These are phyloP conservation scores for Ormyrus pomaceus DNA, from an alignment of 2,888 invertebrate genomes.

Conservation along the genomic window DNA sequence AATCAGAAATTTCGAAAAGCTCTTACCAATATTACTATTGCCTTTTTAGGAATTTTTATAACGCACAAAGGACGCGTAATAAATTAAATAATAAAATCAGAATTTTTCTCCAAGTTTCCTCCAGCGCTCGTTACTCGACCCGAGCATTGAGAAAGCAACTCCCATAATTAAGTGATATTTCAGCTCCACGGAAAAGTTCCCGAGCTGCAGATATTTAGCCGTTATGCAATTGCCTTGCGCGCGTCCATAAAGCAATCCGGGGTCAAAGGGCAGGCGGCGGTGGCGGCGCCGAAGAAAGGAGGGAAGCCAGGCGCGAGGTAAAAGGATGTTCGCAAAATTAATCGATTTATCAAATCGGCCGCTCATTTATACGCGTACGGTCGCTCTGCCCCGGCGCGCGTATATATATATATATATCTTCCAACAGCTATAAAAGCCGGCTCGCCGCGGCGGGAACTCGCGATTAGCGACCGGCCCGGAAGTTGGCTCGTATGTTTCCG, in stretches of 20 bases:
- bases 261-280: not conserved
- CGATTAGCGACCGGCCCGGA: slow-evolving; percentile 49
- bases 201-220: slow-evolving; percentile 19
- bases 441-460: slow-evolving; percentile 33
- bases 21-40: too few species aligned
- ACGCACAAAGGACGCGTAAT: too few species aligned
- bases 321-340: slow-evolving; percentile 56
- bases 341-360: slow-evolving; percentile 58
- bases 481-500: slow-evolving; percentile 54
- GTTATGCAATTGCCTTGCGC: slow-evolving; percentile 5
- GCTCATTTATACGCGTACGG: slow-evolving; percentile 55
- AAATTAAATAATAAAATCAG: too few species aligned
- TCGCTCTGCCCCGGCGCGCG: slow-evolving; percentile 42
- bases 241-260: slow-evolving; percentile 6
- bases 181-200: slow-evolving; percentile 19
- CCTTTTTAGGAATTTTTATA: too few species aligned
- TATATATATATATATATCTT: slow-evolving; percentile 25
- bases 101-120: too few species aligned
- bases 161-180: slow-evolving; percentile 40
- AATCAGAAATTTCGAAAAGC: too few species aligned
- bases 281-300: slow-evolving; percentile 1
- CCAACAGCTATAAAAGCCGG: slow-evolving; percentile 46
- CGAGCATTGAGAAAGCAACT: not conserved
- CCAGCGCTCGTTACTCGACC: too few species aligned
- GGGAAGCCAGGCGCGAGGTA: slow-evolving; percentile 36